Evolutionary conservation across 2,888 invertebrate species (phyloP).

Genomic region (Ischnus inquisitorius): DNA sequence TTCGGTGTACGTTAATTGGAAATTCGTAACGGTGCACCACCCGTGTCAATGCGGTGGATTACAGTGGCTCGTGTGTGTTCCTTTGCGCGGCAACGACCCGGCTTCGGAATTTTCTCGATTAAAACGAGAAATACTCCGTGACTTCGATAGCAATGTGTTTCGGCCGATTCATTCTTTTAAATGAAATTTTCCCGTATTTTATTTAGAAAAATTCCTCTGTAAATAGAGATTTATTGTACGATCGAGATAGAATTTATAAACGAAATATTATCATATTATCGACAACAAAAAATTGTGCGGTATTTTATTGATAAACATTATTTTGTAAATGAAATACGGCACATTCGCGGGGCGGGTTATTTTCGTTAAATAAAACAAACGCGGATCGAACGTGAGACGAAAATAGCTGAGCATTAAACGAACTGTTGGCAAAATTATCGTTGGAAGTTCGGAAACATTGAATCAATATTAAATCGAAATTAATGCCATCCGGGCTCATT

Average conservation of each 20-base stretch:
- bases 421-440: not conserved
- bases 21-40: constrained; percentile 48
- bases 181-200: no score
- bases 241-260: no score
- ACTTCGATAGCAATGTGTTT: not conserved
- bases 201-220: no score
- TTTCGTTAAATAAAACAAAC: not conserved
- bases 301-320: no score
- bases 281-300: no score
- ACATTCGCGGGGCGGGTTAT: not conserved
- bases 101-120: not conserved
- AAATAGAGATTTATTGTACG: no score
- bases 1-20: constrained; percentile 49
- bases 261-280: no score
- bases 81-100: not conserved
- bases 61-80: not conserved
- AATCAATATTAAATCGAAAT: constrained; percentile 33
- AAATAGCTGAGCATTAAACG: no score
- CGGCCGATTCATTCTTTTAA: not conserved
- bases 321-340: not conserved
- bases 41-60: not conserved
- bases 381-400: not conserved
- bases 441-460: constrained; percentile 6
- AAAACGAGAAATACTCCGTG: constrained; percentile 2
- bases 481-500: constrained; percentile 8